Evolutionary conservation across 1,140 invertebrate genomes (phyloP), one percentile per base, ranked within the genome.

Genomic region (Drosophila virilis): DNA sequence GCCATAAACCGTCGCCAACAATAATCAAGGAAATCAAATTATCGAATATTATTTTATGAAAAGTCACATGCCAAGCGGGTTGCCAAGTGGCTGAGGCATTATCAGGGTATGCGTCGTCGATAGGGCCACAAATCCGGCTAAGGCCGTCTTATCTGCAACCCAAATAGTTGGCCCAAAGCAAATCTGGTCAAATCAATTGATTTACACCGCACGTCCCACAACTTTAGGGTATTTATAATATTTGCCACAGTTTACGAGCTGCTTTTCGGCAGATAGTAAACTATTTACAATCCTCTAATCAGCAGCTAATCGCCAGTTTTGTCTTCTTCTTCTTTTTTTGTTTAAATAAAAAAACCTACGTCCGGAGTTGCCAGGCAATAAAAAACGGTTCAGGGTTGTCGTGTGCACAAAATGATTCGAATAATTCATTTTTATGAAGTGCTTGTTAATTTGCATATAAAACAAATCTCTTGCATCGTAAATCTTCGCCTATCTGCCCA

Each of bases 241-340:
- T 33, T 35, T 52, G 6, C n/a, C 28, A 32, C 7, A 15, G 43
- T 66, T 71, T 66, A 51, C 52, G 32, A 42, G 28, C n/a, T n/a
- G n/a, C n/a, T n/a, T n/a, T n/a, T n/a, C 33, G 37, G 13, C 43
- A 67, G 52, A 73, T 33, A 61, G 62, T 77, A 57, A 74, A 67
- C 58, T 52, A 62, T 77, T 74, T 74, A 77, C 58, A 73, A 74
- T 52, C 42, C 35, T 69, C 71, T 77, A 77, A 77, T 77, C 74
- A 74, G 58, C 52, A 38, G 10, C 32, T 74, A 77, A 77, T 68
- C 64, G 70, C 42, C 50, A 45, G 17, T n/a, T 48, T 38, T 43
- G n/a, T 17, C 1, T 17, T 17, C n/a, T 17, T 32, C 54, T 54
- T 61, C 22, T 42, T 55, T 32, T 55, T 50, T 52, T 42, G 35